Base-by-base conservation (phyloP, 2,113 vertebrate genomes). In the Epinephelus fuscoguttatus region DNA sequence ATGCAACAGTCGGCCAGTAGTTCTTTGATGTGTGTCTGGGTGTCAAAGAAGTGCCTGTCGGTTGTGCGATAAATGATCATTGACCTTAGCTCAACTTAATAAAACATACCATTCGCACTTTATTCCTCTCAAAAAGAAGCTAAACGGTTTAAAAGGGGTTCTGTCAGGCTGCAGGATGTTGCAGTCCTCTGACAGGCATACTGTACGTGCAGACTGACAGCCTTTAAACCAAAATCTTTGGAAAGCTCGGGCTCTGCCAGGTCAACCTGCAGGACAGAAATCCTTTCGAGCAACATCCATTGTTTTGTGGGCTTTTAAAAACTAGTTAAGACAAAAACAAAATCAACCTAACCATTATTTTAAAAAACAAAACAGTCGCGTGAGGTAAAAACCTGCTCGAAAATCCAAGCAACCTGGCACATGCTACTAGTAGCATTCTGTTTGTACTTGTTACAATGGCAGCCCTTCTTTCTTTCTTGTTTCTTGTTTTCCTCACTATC, bases 281-380 rank as follows among this genome's bases (percentile, higher is more conserved):
- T 60, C 30, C 56, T 68, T 66, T 49, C 17, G 40, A 60, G 50
- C 72, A 79, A 68, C 49, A 82, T 11, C 15, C 59, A 37, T 18
- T 47, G 57, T 69, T 62, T 33, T 53, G 23, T 59, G 19, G 25
- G 55, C 25, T 42, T 69, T 19, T 21, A 50, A 0, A 68, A 45
- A 25, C 37, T 3, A 21, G 4, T 62, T 25, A 18, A 3, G 6
- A 53, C 15, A 40, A 33, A 68, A 80, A 7, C 25, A 63, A 67
- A 66, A 47, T 40, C 75, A 59, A 59, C 66, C 15, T 18, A 57
- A 30, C 15, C 18, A 37, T 61, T 27, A 61, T 12, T 33, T 10
- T 27, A 27, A 27, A 66, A 73, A 80, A 25, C 50, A 66, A 76
- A 77, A 30, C 75, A 80, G 49, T 75, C 18, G 74, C 27, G 60